Percentiles rank a stretch among this genome's conserved stretches.
Conservation (phyloP, 2,888 invertebrate species). For the Diachrysia chrysitis region DNA sequence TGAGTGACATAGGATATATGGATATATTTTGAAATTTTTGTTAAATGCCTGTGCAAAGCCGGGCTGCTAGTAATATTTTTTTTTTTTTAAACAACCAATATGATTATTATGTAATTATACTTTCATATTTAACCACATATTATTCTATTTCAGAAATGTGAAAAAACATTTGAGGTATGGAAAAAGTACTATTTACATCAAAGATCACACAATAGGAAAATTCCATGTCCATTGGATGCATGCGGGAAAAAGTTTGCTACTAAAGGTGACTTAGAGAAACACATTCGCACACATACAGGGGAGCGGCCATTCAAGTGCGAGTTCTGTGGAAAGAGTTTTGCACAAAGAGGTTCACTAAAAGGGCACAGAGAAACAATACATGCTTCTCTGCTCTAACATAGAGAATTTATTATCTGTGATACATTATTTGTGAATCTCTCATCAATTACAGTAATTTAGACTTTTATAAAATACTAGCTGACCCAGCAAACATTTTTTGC, state of each 20-base stretch:
- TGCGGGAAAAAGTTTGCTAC: slow-evolving; percentile 80
- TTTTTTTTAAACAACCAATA: no score
- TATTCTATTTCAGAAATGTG: slow-evolving; percentile 73
- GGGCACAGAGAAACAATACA: slow-evolving; percentile 71
- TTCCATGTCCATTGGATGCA: slow-evolving; percentile 66
- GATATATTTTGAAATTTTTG: no score
- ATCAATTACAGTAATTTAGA: no score
- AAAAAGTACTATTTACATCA: slow-evolving; percentile 79
- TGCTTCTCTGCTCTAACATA: not conserved
- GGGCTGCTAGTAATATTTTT: no score
- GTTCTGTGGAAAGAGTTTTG: slow-evolving; percentile 72
- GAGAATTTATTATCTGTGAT: no score
- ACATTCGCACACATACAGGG: slow-evolving; percentile 80
- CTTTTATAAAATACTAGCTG: no score
- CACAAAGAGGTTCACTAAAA: slow-evolving; percentile 75
- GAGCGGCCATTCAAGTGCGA: slow-evolving; percentile 78
- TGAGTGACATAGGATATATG: no score
- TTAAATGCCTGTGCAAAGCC: no score
- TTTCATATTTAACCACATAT: not conserved
- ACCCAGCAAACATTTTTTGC: no score
- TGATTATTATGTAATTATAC: no score
- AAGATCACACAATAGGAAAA: slow-evolving; percentile 73
- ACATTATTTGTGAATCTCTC: no score
- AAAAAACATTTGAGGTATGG: slow-evolving; percentile 68
- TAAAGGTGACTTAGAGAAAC: slow-evolving; percentile 80